Base-by-base conservation (phyloP, 2,797 vertebrate genomes). In the Parauchenoglanis ngamensis region DNA sequence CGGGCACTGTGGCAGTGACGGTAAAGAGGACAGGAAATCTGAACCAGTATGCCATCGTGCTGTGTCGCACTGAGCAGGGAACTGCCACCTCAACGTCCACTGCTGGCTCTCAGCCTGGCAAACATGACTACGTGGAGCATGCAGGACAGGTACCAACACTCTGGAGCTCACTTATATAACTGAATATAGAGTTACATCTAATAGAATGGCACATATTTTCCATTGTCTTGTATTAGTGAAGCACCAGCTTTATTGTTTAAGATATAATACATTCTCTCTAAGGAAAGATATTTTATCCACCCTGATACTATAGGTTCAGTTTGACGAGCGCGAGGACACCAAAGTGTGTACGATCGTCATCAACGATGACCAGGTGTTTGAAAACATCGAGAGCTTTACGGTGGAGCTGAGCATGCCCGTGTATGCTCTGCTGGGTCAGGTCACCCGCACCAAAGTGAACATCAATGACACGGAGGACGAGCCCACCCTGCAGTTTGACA, bases 341-440 rank as follows among this genome's bases (percentile, higher is more conserved):
- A 99, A 99, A 92, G 95, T 97, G 86, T 99, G 98, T 94, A 97
- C 96, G 91, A 94, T 99, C 0, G 0, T 96, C 87, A 94, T 99
- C 83, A 98, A 97, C 0, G 97, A 99, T 0, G 98, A 99, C 35
- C 83, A 92, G 0, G 89, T 98, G 87, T 99, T 99, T 2, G 98
- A 99, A 93, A 95, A 95, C 0, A 7, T 63, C 0, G 98, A 99
- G 94, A 96, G 94, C 85, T 98, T 99, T 89, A 88, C 93, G 0
- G 96, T 99, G 92, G 98, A 99, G 94, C 97, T 99, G 83, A 98
- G 97, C 94, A 96, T 98, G 97, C 98, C 98, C 0, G 98, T 97
- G 0, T 99, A 99, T 0, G 97, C 98, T 4, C 95, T 99, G 82
- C 95, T 99, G 90, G 98, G 98, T 0, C 93, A 91, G 0, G 85